These are phyloP conservation scores for Malacoctenus gilli DNA, from an alignment of 2,797 vertebrate genomes.

Conservation along the genomic window DNA sequence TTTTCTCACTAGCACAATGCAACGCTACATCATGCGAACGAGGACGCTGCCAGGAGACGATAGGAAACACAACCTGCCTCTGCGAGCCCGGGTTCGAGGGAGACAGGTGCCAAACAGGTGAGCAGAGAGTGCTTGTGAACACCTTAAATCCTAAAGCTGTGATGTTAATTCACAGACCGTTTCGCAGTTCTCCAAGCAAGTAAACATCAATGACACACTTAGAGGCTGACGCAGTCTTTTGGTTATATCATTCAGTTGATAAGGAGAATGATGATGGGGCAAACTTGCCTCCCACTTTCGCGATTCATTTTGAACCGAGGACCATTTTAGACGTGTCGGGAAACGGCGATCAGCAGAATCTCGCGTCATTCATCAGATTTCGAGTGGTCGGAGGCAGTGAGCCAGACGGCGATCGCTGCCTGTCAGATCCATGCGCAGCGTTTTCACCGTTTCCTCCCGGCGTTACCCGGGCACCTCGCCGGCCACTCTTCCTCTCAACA, in stretches of 20 bases:
- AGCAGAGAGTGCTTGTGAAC: slow-evolving; percentile 3
- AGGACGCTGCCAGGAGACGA: slow-evolving; percentile 74
- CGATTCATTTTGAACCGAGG: not conserved
- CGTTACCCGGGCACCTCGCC: no score
- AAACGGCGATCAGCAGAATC: not conserved
- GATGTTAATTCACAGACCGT: no score
- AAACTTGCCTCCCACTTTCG: not conserved
- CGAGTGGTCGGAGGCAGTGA: no score
- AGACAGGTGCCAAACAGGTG: slow-evolving; percentile 70
- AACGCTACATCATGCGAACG: slow-evolving; percentile 52
- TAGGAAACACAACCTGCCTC: slow-evolving; percentile 69
- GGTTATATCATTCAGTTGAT: not conserved
- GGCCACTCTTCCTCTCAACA: not conserved
- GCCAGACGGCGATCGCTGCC: not conserved
- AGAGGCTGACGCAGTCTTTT: not conserved
- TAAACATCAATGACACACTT: not conserved
- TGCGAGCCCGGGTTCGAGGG: slow-evolving; percentile 72
- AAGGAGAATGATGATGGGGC: not conserved
- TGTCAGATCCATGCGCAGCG: no score
- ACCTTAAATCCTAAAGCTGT: no score
- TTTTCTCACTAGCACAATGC: slow-evolving; percentile 73
- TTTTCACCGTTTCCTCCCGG: no score
- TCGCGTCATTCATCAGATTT: slow-evolving; percentile 13
- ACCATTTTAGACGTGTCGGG: not conserved
- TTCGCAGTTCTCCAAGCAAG: not conserved